Evolutionary conservation across 2,797 vertebrate species (phyloP).

Genomic region (Echiichthys vipera): DNA sequence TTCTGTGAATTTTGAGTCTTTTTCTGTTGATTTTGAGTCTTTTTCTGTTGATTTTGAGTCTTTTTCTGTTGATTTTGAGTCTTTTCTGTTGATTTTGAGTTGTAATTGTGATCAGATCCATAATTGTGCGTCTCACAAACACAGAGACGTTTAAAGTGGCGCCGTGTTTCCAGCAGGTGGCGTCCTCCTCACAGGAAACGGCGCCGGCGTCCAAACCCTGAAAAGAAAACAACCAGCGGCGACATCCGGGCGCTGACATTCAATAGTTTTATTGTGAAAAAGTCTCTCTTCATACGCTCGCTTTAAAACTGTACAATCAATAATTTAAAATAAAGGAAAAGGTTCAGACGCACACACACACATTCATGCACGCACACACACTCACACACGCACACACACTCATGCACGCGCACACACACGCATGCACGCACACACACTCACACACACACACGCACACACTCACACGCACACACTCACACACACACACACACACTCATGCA

Average conservation of each 20-base stretch:
- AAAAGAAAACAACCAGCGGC: neutral
- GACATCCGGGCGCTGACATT: conserved; percentile 59
- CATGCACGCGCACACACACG: conserved; percentile 34
- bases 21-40: too few species aligned
- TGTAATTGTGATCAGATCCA: too few species aligned
- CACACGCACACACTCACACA: conserved; percentile 5
- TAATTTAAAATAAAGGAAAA: conserved; percentile 77
- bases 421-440: conserved; percentile 28
- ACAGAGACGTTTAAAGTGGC: too few species aligned
- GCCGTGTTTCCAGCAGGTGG: conserved; percentile 60
- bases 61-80: too few species aligned
- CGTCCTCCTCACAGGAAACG: neutral
- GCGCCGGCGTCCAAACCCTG: neutral
- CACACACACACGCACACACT: conserved; percentile 11
- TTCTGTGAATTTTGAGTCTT: too few species aligned
- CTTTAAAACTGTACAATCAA: conserved; percentile 81
- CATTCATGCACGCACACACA: conserved; percentile 9
- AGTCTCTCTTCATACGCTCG: conserved; percentile 60
- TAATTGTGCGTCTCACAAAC: too few species aligned
- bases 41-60: too few species aligned
- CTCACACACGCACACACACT: neutral
- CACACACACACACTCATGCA: conserved; percentile 14
- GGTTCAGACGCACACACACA: conserved; percentile 52
- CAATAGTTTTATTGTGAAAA: conserved; percentile 82
- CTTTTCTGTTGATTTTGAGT: too few species aligned